Evolutionary conservation across 2,888 invertebrate species (phyloP).

Genomic region (Agrochola lychnidis): DNA sequence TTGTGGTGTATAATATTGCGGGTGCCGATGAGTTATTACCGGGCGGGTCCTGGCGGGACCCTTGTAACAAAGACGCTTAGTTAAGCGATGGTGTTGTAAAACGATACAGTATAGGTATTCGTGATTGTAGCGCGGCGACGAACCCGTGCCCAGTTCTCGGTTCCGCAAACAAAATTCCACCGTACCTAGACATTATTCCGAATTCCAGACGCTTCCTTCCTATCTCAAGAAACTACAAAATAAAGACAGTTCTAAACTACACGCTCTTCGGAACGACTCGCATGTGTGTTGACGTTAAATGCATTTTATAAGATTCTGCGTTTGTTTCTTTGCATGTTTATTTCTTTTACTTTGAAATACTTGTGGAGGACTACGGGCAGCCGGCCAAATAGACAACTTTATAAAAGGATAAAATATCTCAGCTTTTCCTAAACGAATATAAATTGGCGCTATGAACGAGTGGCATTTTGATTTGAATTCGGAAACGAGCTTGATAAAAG

Average conservation of each 20-base stretch:
- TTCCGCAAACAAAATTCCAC: slow-evolving; percentile 73
- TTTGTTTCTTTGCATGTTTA: slow-evolving; percentile 83
- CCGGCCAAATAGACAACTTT: slow-evolving; percentile 86
- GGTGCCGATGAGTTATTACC: slow-evolving; percentile 76
- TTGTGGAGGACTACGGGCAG: slow-evolving; percentile 82
- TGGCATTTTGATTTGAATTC: slow-evolving; percentile 67
- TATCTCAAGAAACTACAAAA: slow-evolving; percentile 73
- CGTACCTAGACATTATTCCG: slow-evolving; percentile 74
- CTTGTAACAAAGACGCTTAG: slow-evolving; percentile 76
- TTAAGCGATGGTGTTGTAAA: slow-evolving; percentile 75
- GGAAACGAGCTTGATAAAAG: slow-evolving; percentile 52
- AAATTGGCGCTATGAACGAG: slow-evolving; percentile 74
- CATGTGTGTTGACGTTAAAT: slow-evolving; percentile 87
- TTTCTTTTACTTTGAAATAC: slow-evolving; percentile 84
- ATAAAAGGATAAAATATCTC: slow-evolving; percentile 82
- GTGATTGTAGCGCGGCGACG: slow-evolving; percentile 49
- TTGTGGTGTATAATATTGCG: slow-evolving; percentile 74
- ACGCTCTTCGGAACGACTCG: slow-evolving; percentile 76
- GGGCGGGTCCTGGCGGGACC: slow-evolving; percentile 70
- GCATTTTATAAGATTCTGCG: slow-evolving; percentile 86
- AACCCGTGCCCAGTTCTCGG: slow-evolving; percentile 61
- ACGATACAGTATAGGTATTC: slow-evolving; percentile 66
- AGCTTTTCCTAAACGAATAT: slow-evolving; percentile 79
- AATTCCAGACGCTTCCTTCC: slow-evolving; percentile 74
- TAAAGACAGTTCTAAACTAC: slow-evolving; percentile 80